Evolutionary conservation across 2,888 invertebrate species (phyloP).

Genomic region (Luperina testacea): DNA sequence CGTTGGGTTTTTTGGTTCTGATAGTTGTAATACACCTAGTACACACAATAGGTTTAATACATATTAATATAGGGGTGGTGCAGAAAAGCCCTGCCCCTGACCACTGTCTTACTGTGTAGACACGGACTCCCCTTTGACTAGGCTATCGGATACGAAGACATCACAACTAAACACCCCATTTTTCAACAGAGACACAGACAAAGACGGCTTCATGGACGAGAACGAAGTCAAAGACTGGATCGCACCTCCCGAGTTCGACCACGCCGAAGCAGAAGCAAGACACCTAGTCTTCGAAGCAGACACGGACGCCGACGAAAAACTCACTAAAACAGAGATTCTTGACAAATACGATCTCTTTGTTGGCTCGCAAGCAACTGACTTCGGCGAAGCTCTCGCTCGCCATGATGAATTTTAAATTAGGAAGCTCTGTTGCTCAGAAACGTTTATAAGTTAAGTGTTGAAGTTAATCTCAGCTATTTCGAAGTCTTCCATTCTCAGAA

Average conservation of each 20-base stretch:
- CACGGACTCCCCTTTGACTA: not conserved
- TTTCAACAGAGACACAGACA: constrained; percentile 93
- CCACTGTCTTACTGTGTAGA: too few relatives aligned
- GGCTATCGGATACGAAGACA: not conserved
- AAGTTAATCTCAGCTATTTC: constrained; percentile 31
- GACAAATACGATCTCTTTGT: constrained; percentile 99
- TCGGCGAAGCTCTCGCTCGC: constrained; percentile 97
- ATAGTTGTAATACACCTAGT: too few relatives aligned
- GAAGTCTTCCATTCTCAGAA: constrained; percentile 46
- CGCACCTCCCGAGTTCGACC: constrained; percentile 98
- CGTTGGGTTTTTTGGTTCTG: too few relatives aligned
- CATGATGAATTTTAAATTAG: constrained; percentile 97
- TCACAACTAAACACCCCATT: constrained; percentile 2
- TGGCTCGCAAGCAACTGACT: constrained; percentile 99
- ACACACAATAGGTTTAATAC: too few relatives aligned
- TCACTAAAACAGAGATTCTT: constrained; percentile 97
- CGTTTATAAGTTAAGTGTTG: constrained; percentile 33
- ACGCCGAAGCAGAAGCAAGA: constrained; percentile 98
- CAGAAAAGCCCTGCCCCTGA: too few relatives aligned
- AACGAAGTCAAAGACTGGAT: constrained; percentile 98
- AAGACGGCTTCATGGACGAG: constrained; percentile 96
- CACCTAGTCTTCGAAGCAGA: constrained; percentile 99
- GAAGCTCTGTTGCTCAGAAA: constrained; percentile 15
- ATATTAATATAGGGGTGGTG: too few relatives aligned
- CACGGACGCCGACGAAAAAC: constrained; percentile 96